phyloP scores from a whole-genome alignment of 2,888 invertebrate species.

The Dicycla oo region DNA sequence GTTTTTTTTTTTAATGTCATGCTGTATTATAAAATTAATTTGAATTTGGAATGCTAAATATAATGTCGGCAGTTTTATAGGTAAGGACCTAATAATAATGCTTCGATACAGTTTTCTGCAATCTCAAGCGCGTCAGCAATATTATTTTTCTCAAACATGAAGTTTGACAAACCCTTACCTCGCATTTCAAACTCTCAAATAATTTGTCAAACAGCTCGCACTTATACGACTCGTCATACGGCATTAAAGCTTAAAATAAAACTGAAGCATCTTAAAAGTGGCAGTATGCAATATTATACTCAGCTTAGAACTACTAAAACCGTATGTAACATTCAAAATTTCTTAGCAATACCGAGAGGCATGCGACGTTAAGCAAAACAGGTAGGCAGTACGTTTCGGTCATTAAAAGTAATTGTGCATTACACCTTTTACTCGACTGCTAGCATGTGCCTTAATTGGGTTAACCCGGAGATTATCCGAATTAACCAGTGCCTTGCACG shows the following conservation, averaged over 20 bases:
- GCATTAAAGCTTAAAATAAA: not conserved
- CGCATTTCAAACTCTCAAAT: not conserved
- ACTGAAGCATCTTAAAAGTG: not conserved
- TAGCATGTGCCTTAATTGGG: slow-evolving; percentile 53
- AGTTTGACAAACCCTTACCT: not conserved
- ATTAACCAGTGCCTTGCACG: slow-evolving; percentile 51
- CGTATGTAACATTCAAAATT: slow-evolving; percentile 44
- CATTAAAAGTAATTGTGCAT: slow-evolving; percentile 64
- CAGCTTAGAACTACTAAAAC: slow-evolving; percentile 1
- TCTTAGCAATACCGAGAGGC: slow-evolving; percentile 37
- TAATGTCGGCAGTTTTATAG: no score
- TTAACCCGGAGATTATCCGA: slow-evolving; percentile 56
- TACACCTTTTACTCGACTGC: slow-evolving; percentile 49
- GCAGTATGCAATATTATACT: slow-evolving; percentile 4
- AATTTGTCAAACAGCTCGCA: not conserved
- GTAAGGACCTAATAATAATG: no score
- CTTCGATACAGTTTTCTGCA: not conserved
- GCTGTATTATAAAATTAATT: no score
- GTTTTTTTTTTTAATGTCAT: no score
- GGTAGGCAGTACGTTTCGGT: slow-evolving; percentile 35
- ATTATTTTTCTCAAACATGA: not conserved
- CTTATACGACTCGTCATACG: not conserved
- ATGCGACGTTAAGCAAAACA: slow-evolving; percentile 37
- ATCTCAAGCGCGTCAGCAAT: not conserved
- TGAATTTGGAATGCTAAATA: no score